These are phyloP conservation scores for Cisticola juncidis DNA, from an alignment of 2,113 vertebrate species.

Conservation along the genomic window DNA sequence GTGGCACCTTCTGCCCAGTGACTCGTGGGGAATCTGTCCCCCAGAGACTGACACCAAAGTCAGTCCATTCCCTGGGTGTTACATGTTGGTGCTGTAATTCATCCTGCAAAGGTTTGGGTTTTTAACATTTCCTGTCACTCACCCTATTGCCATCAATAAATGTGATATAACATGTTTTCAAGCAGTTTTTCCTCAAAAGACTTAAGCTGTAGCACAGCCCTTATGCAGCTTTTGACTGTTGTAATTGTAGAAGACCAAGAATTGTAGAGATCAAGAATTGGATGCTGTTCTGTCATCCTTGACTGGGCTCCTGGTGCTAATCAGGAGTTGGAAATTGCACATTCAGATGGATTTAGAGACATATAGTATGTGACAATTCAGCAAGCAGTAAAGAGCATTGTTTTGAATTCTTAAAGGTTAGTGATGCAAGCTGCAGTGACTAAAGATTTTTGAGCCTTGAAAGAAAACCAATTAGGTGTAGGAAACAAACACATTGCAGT, in stretches of 20 bases:
- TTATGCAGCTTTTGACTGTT: neutral
- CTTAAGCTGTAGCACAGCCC: neutral
- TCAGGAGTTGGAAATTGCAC: conserved; percentile 25
- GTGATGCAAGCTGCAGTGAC: neutral
- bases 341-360: conserved; percentile 46
- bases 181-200: neutral
- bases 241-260: conserved; percentile 16
- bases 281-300: conserved; percentile 32
- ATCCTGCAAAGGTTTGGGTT: neutral
- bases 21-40: neutral
- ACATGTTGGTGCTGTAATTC: neutral
- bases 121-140: neutral
- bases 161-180: neutral
- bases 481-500: neutral
- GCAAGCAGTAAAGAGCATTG: neutral
- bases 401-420: conserved; percentile 50
- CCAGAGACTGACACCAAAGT: neutral
- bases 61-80: neutral
- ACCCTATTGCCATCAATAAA: neutral
- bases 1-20: neutral
- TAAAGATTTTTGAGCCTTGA: neutral
- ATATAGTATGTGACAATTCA: conserved; percentile 38
- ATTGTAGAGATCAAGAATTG: neutral
- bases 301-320: conserved; percentile 25
- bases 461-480: conserved; percentile 26